Evolutionary conservation across 1,140 invertebrate species (phyloP).

Genomic region (Calephelis nemesis): DNA sequence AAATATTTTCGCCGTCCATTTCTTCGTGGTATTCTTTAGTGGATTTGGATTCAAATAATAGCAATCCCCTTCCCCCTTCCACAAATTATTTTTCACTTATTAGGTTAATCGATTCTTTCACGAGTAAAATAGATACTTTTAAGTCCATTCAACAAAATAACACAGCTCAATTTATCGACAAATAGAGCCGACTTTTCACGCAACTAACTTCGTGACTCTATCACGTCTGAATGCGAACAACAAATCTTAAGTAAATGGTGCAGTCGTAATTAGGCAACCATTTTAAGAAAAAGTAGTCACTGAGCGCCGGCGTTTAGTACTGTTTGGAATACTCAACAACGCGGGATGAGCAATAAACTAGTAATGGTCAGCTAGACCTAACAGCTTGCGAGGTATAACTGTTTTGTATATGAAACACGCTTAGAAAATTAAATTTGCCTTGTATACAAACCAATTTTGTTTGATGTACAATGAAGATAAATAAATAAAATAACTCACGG

Average conservation of each 20-base stretch:
- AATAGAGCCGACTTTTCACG: not conserved
- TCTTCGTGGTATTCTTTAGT: no score
- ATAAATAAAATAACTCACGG: slow-evolving; percentile 68
- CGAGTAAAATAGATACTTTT: not conserved
- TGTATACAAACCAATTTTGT: no score
- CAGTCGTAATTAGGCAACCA: slow-evolving; percentile 54
- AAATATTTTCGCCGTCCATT: no score
- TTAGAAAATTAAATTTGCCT: not conserved
- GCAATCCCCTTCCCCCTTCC: no score
- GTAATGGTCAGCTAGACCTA: slow-evolving; percentile 67
- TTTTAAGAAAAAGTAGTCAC: slow-evolving; percentile 29
- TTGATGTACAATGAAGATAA: slow-evolving; percentile 32
- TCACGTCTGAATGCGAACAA: slow-evolving; percentile 73
- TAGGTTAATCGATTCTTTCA: no score
- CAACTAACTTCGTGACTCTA: slow-evolving; percentile 58
- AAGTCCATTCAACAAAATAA: no score
- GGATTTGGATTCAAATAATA: no score
- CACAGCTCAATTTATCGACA: slow-evolving; percentile 15
- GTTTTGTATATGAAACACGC: slow-evolving; percentile 46
- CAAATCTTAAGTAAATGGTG: slow-evolving; percentile 52
- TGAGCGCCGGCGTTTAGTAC: slow-evolving; percentile 59
- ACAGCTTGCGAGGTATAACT: slow-evolving; percentile 50
- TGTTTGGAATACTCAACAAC: slow-evolving; percentile 33
- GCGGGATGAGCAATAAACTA: slow-evolving; percentile 69
- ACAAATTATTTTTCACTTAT: no score